Base-by-base conservation (phyloP, 2,113 vertebrate species). In the Cnemophilus loriae region DNA sequence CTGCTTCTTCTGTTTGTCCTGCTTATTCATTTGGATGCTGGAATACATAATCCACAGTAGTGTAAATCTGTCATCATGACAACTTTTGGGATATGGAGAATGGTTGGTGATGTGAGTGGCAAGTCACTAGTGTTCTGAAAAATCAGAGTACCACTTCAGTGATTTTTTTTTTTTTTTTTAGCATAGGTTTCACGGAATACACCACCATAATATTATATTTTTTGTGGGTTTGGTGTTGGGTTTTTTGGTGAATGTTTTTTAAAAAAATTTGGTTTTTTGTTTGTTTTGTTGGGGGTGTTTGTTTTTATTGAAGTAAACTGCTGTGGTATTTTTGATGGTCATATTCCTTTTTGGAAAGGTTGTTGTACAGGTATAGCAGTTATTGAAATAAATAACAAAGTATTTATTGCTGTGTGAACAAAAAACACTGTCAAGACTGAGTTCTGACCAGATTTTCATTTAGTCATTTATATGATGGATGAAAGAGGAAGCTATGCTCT, bases 281-380 rank as follows among this genome's bases (percentile, higher is more conserved):
- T 53, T 23, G 10, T 28, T 69, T 61, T 21, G 5, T 37, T 68
- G 22, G 7, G n/a, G 11, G 1, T 41, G 4, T 41, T n/a, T 33
- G 5, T 1, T 27, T 76, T 64, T 21, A 57, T 11, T 63, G 11
- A 59, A 28, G 24, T 57, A 59, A 61, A 27, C 18, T 81, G 24
- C 24, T 81, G 64, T 74, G 24, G 3, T 71, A 23, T n/a, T 73
- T 30, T 56, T 59, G 24, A 32, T 8, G 14, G 9, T 49, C 22
- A 1, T 7, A 8, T 67, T 80, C 1, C 1, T 53, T 77, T 76
- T 74, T 0, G 0, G 55, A 70, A 75, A 74, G 35, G 6, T 67
- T 78, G 50, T 32, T 79, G 3, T 37, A n/a, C 19, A 55, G 30
- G 7, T n/a, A 21, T 10, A 87, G 16, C 28, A 39, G 23, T 89